These are phyloP conservation scores for Linnaemya tessellans DNA, from an alignment of 2,888 invertebrate species.

Conservation along the genomic window DNA sequence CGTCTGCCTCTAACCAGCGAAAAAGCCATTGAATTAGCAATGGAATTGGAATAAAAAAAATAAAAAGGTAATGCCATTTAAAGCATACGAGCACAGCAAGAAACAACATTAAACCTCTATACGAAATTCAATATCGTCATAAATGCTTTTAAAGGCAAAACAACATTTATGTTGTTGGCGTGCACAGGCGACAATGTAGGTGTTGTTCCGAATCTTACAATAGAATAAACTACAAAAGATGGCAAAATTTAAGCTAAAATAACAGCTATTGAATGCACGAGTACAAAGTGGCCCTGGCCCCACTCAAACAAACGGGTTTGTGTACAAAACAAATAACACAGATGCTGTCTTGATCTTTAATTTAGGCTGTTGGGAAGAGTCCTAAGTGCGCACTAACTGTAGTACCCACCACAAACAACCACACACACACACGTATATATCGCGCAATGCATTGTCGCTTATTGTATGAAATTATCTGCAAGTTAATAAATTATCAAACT, in stretches of 20 bases:
- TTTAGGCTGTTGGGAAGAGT: slow-evolving; percentile 27
- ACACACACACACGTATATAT: background rate
- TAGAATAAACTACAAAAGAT: slow-evolving; percentile 55
- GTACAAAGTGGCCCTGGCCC: slow-evolving; percentile 38
- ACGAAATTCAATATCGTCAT: slow-evolving; percentile 70
- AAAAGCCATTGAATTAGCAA: slow-evolving; percentile 44
- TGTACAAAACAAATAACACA: background rate
- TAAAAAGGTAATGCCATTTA: slow-evolving; percentile 25
- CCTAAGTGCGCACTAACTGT: slow-evolving; percentile 1
- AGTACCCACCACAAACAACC: background rate
- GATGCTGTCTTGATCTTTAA: slow-evolving; percentile 52
- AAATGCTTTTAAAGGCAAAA: slow-evolving; percentile 54
- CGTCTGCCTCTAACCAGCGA: slow-evolving; percentile 7
- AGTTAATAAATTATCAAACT: slow-evolving; percentile 72
- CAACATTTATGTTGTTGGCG: slow-evolving; percentile 50
- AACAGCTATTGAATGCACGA: slow-evolving; percentile 38
- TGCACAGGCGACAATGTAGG: slow-evolving; percentile 69
- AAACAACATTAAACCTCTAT: slow-evolving; percentile 42
- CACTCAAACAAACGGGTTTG: slow-evolving; percentile 21
- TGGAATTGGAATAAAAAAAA: slow-evolving; percentile 48
- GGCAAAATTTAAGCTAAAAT: slow-evolving; percentile 41
- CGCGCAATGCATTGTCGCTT: slow-evolving; percentile 27
- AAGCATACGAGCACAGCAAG: background rate
- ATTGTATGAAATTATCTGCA: slow-evolving; percentile 71
- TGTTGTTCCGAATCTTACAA: slow-evolving; percentile 59